A percentile compares a stretch with the other conserved stretches of the same genome.
Evolutionary conservation across 2,797 vertebrate genomes (phyloP).

Genomic region (Tarsius wallacei): DNA sequence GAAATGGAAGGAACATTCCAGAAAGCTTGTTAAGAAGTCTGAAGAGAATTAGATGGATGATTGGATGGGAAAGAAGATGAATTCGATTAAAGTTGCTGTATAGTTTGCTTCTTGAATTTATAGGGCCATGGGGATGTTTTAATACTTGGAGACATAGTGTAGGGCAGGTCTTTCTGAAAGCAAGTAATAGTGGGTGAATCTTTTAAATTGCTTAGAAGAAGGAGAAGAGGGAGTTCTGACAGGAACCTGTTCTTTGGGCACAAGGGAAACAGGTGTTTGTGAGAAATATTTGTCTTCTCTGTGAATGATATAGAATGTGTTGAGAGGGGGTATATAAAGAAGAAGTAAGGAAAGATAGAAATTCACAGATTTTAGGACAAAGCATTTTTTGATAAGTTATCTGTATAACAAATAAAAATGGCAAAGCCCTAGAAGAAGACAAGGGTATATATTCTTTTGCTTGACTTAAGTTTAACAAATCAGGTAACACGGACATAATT

Average conservation of each 20-base stretch:
- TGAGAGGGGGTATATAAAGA: fast-evolving
- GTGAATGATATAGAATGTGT: not conserved
- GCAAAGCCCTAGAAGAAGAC: not conserved
- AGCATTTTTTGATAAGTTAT: not conserved
- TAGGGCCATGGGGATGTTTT: not conserved
- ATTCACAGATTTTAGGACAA: not conserved
- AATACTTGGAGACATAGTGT: not conserved
- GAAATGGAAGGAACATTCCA: not conserved
- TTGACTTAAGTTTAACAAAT: not conserved
- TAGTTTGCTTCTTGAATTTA: not conserved
- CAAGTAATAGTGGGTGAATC: not conserved
- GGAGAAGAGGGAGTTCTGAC: not conserved
- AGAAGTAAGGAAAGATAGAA: not conserved
- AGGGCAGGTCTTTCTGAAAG: not conserved
- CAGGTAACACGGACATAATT: not conserved
- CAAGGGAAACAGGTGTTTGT: not conserved
- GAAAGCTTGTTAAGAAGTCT: not conserved
- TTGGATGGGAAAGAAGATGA: conserved; percentile 37
- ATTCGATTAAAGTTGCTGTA: not conserved
- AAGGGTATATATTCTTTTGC: not conserved
- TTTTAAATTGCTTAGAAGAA: not conserved
- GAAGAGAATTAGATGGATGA: not conserved
- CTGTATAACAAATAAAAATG: not conserved
- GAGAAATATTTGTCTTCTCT: not conserved
- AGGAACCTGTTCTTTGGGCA: too few species aligned